These are phyloP conservation scores for Mercenaria mercenaria DNA, from an alignment of 1,140 invertebrate species.

Conservation along the genomic window DNA sequence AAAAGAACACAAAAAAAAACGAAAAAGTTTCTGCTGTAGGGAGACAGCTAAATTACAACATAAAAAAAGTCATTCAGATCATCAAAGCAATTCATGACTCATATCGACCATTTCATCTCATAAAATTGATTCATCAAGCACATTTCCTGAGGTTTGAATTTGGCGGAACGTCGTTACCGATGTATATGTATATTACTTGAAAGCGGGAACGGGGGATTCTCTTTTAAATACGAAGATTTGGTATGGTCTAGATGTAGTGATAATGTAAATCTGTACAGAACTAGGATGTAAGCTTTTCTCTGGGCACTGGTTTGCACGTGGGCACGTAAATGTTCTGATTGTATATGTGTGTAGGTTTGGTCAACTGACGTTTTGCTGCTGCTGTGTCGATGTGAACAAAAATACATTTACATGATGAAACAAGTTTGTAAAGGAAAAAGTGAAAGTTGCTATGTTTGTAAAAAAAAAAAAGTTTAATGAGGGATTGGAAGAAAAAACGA, in stretches of 20 bases:
- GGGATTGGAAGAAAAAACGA: too few species aligned
- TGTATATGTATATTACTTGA: slow-evolving; percentile 13
- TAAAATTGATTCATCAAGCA: slow-evolving; percentile 58
- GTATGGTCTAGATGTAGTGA: slow-evolving; percentile 59
- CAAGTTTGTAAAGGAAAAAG: too few species aligned
- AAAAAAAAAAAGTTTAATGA: too few species aligned
- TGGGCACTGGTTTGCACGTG: slow-evolving; percentile 43
- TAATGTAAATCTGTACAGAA: slow-evolving; percentile 43
- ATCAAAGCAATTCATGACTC: neutral
- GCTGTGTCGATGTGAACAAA: neutral
- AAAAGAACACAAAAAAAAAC: neutral
- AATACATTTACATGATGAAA: too few species aligned
- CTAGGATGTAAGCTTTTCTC: slow-evolving; percentile 40
- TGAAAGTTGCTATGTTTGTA: too few species aligned
- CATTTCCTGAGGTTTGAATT: slow-evolving; percentile 57
- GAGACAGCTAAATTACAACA: neutral
- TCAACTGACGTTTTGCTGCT: slow-evolving; percentile 13
- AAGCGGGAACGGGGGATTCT: slow-evolving; percentile 10
- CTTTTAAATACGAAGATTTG: slow-evolving; percentile 26
- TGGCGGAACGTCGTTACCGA: neutral
- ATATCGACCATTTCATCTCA: neutral
- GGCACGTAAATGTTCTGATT: neutral
- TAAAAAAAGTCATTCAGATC: neutral
- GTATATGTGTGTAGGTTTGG: slow-evolving; percentile 25
- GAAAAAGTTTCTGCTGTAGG: neutral